These are phyloP conservation scores for Zaprionus obscuricornis DNA, from an alignment of 2,888 invertebrate genomes.

Conservation along the genomic window DNA sequence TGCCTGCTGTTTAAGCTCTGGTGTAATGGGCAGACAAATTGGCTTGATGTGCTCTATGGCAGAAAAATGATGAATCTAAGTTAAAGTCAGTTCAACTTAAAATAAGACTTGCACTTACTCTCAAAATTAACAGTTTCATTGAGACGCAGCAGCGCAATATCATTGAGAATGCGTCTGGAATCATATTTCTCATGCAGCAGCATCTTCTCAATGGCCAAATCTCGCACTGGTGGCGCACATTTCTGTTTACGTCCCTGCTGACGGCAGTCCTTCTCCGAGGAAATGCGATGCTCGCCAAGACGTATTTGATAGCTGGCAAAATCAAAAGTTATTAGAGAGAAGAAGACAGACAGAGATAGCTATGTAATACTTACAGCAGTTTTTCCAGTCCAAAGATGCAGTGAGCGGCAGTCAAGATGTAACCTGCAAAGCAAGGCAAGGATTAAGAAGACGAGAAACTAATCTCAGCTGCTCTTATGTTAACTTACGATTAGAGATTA, in stretches of 20 bases:
- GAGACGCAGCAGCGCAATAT: slow-evolving; percentile 73
- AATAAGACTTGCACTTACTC: slow-evolving; percentile 38
- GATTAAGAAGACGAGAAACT: background rate
- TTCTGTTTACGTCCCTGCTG: slow-evolving; percentile 57
- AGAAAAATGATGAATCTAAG: background rate
- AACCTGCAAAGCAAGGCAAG: slow-evolving; percentile 41
- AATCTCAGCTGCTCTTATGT: background rate
- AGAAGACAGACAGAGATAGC: background rate
- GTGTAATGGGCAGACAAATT: slow-evolving; percentile 70
- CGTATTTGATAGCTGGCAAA: slow-evolving; percentile 67
- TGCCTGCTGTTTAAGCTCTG: slow-evolving; percentile 51
- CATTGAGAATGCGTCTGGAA: slow-evolving; percentile 41
- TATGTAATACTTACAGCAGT: slow-evolving; percentile 57
- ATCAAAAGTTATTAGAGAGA: background rate
- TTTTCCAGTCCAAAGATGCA: slow-evolving; percentile 53
- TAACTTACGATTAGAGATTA: slow-evolving; percentile 62
- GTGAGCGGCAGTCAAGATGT: slow-evolving; percentile 75
- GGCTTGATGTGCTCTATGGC: slow-evolving; percentile 68
- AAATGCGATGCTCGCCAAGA: slow-evolving; percentile 73
- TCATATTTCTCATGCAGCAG: slow-evolving; percentile 64
- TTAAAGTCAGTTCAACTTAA: background rate
- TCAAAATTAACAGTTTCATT: slow-evolving; percentile 56
- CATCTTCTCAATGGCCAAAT: slow-evolving; percentile 65
- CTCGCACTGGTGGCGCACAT: slow-evolving; percentile 69
- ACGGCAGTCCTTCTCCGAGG: slow-evolving; percentile 62